phyloP scores from a whole-genome alignment of 2,113 vertebrate species.

The Antechinus stuartii region DNA sequence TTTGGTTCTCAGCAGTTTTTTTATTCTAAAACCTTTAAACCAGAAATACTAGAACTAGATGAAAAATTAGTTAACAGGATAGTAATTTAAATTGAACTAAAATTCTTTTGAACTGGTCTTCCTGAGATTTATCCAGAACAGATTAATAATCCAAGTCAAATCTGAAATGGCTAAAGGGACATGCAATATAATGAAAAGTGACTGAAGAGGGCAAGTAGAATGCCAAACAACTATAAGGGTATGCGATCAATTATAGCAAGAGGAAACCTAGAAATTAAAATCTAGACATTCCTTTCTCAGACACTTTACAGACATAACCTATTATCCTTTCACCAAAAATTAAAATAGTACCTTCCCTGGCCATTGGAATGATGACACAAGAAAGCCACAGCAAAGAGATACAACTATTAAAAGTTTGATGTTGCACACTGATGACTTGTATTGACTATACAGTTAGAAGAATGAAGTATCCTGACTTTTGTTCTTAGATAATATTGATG shows the following conservation, averaged over 20 bases:
- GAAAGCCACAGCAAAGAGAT: not conserved
- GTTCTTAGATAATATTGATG: not conserved
- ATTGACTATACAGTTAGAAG: not conserved
- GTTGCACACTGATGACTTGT: not conserved
- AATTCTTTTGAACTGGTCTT: conserved; percentile 4
- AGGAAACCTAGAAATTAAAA: not conserved
- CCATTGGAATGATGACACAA: not conserved
- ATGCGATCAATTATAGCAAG: not conserved
- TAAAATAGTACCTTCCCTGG: not conserved
- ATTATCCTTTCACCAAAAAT: not conserved
- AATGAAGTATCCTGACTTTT: not conserved
- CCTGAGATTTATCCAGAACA: conserved; percentile 6
- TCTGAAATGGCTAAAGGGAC: conserved; percentile 1
- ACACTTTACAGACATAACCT: not conserved
- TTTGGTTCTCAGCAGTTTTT: conserved; percentile 31
- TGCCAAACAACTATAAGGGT: not conserved
- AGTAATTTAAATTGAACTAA: conserved; percentile 21
- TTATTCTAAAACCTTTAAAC: conserved; percentile 49
- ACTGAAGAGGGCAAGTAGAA: conserved; percentile 6
- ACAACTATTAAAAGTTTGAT: not conserved
- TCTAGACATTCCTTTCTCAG: not conserved
- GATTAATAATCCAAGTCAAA: not conserved
- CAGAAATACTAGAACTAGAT: not conserved
- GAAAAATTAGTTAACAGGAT: not conserved
- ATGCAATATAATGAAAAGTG: conserved; percentile 1